Conservation (phyloP, 2,888 invertebrate genomes). For the Pandemis cinnamomeana region DNA sequence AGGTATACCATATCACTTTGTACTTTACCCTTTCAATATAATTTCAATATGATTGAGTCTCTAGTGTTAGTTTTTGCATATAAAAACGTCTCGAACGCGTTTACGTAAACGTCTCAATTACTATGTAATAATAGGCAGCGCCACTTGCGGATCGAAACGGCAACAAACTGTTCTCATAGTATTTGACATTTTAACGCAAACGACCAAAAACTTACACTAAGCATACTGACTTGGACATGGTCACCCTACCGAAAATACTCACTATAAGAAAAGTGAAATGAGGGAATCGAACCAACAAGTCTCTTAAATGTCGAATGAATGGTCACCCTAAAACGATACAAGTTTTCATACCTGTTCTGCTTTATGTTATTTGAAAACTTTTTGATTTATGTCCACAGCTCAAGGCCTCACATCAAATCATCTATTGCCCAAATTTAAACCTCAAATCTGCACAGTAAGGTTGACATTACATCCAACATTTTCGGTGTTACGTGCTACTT, state of each 20-base stretch:
- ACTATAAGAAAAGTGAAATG: not conserved
- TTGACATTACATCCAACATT: not conserved
- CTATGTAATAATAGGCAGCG: no score
- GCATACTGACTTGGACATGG: no score
- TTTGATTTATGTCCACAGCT: constrained; percentile 66
- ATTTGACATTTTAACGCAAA: no score
- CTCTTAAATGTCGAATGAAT: constrained; percentile 7
- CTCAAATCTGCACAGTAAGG: constrained; percentile 25
- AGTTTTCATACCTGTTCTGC: constrained; percentile 55
- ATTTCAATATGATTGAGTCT: no score
- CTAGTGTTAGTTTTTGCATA: no score
- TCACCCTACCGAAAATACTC: not conserved
- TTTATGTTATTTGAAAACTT: constrained; percentile 68
- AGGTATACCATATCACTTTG: no score
- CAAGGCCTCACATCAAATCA: constrained; percentile 43
- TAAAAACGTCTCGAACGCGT: no score
- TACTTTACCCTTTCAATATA: no score
- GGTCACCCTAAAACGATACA: constrained; percentile 44
- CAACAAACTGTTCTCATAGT: no score
- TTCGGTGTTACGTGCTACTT: not conserved
- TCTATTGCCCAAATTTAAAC: constrained; percentile 37
- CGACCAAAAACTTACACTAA: no score
- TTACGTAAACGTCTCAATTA: no score
- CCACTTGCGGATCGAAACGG: no score
- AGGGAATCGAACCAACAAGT: not conserved